Evolutionary conservation across 1,140 invertebrate species (phyloP), one percentile per base, ranked within the genome.

Genomic region (Triops cancriformis): DNA sequence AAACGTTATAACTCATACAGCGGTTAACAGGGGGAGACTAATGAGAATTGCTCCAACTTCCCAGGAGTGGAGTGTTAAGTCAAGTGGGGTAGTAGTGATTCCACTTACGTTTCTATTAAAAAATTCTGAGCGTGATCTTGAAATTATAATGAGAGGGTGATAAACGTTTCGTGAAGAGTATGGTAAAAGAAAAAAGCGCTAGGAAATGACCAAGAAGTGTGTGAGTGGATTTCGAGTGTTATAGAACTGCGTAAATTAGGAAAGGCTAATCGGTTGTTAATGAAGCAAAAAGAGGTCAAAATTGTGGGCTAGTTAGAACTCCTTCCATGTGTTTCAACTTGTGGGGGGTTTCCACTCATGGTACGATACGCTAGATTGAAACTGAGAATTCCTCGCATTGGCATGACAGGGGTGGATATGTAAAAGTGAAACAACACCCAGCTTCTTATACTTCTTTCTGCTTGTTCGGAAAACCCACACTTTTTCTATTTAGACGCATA

Each of bases 61-160:
- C 23, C 51, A 18, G 0, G 18, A 64, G 51, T 7, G 31, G 51
- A 18, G 18, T 64, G 51, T 5, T 37, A 37, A 64, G 51, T 64
- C 51, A 64, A 64, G 51, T 64, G 51, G 51, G 31, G 51, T 64
- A 64, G 51, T 64, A 64, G 51, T 23, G 51, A 64, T 64, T 18
- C 51, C 51, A 6, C 51, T 64, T 64, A 14, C 10, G 51, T 64
- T 64, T 23, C 5, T 64, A 64, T 64, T 7, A 64, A 64, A 64
- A 10, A 64, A 64, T n/a, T n/a, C 51, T 64, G 23, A 64, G 51
- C 51, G 51, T 64, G 23, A 64, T 64, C 51, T 64, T 64, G 51
- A 23, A 64, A 64, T 23, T 23, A 10, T 64, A 64, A 64, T 64
- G 51, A 64, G 14, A 6, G 31, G 51, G 51, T 23, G 51, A 64